These are phyloP conservation scores for Falco cherrug DNA, from an alignment of 2,797 vertebrate genomes.

Conservation along the genomic window DNA sequence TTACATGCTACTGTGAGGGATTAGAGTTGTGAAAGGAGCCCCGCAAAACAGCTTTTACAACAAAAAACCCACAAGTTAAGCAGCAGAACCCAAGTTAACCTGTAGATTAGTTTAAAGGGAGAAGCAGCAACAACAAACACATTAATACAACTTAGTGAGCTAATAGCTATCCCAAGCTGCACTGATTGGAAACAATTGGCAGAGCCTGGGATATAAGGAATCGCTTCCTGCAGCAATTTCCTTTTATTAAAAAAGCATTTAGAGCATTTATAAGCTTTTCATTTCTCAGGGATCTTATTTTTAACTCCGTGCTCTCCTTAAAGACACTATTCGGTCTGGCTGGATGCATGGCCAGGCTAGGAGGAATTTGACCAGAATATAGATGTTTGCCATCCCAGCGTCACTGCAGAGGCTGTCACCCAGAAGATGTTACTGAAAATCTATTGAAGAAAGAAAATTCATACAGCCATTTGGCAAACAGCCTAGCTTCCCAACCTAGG, in stretches of 20 bases:
- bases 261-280: slow-evolving; percentile 35
- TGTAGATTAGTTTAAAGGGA: background rate
- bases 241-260: slow-evolving; percentile 58
- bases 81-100: background rate
- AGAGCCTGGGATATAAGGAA: slow-evolving; percentile 57
- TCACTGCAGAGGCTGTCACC: background rate
- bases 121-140: slow-evolving; percentile 14
- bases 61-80: background rate
- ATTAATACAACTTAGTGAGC: slow-evolving; percentile 55
- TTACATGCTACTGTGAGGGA: background rate
- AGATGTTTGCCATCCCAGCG: background rate
- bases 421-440: background rate
- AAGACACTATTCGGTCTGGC: background rate
- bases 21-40: background rate
- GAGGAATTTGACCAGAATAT: background rate
- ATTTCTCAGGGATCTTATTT: slow-evolving; percentile 37
- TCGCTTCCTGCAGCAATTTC: slow-evolving; percentile 63
- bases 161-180: slow-evolving; percentile 28
- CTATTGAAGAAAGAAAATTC: background rate
- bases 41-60: background rate
- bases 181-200: slow-evolving; percentile 50
- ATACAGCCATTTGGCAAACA: background rate
- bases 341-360: background rate
- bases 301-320: slow-evolving; percentile 24
- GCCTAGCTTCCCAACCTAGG: background rate